Conservation (phyloP, 2,888 invertebrate genomes). For the Apamea crenata region DNA sequence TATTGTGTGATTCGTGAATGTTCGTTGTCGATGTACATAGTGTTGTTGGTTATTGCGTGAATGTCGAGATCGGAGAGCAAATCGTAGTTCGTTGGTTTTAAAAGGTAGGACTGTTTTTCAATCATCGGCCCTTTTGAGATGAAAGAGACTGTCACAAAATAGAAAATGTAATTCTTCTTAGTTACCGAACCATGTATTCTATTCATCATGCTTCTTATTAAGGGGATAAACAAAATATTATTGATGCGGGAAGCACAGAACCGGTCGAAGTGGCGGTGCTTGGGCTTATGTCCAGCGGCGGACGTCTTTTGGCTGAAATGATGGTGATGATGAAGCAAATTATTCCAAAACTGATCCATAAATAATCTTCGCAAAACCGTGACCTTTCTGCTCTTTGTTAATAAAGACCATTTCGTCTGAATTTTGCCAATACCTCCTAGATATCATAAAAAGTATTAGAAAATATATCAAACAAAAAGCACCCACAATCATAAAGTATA, state of each 20-base stretch:
- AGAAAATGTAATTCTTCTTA: neutral
- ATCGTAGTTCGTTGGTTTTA: constrained; percentile 26
- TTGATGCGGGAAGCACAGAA: neutral
- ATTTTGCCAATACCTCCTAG: neutral
- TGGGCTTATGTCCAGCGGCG: neutral
- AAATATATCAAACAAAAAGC: neutral
- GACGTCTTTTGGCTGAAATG: neutral
- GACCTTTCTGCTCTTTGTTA: neutral
- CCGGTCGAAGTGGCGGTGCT: neutral
- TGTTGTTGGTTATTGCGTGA: constrained; percentile 44
- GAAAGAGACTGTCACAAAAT: constrained; percentile 13
- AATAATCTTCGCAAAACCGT: neutral
- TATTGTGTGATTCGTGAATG: constrained; percentile 50
- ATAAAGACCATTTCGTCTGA: neutral
- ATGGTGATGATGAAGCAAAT: neutral
- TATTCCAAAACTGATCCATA: neutral
- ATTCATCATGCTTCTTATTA: neutral
- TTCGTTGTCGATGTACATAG: constrained; percentile 20
- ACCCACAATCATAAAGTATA: neutral
- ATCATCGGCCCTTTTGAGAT: constrained; percentile 8
- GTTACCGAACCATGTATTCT: neutral
- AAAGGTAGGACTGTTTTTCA: constrained; percentile 7
- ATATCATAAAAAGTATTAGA: neutral
- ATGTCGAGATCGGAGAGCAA: constrained; percentile 25
- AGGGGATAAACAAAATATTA: neutral